Base-by-base conservation (phyloP, 2,888 invertebrate genomes). In the Brachypterus glaber region DNA sequence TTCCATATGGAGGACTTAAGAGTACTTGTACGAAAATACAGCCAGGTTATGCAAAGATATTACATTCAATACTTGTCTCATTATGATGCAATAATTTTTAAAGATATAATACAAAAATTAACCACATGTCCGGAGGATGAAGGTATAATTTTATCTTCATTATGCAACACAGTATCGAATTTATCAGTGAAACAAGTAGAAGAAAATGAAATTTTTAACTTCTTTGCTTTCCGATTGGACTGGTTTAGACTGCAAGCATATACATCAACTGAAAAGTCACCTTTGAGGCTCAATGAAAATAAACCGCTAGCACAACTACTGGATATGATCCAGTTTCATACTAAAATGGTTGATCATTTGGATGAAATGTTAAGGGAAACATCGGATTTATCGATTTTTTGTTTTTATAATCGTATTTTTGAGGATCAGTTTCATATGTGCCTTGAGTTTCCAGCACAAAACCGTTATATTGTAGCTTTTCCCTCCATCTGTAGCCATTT, bases 341-440 rank as follows among this genome's bases (percentile, higher is more conserved):
- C 96, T 0, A 90, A 92, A 66, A 92, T 98, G 82, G 93, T 99
- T 1, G 98, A 99, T 62, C 89, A 88, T 63, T 74, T 98, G 33
- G 97, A 97, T 67, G 95, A 97, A 66, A 87, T 98, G 62, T 73
- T 98, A 52, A 84, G 88, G 1, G 97, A 99, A 66, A 91, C 95
- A 2, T 95, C 96, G 0, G 97, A 99, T 70, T 71, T 99, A 12
- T 96, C 96, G 1, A 81, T 97, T 46, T 97, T 97, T 63, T 98
- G 97, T 63, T 97, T 97, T 61, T 96, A 95, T 64, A 93, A 83
- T 57, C 85, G 89, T 69, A 88, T 92, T 63, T 96, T 97, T 67
- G 93, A 97, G 64, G 92, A 89, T 56, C 96, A 97, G 65, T 97
- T 98, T 63, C 93, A 93, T 58, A 91, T 93, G 89, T 97, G 97